Evolutionary conservation across 2,888 invertebrate species (phyloP).

Genomic region (Acanthosepion pharaonis): DNA sequence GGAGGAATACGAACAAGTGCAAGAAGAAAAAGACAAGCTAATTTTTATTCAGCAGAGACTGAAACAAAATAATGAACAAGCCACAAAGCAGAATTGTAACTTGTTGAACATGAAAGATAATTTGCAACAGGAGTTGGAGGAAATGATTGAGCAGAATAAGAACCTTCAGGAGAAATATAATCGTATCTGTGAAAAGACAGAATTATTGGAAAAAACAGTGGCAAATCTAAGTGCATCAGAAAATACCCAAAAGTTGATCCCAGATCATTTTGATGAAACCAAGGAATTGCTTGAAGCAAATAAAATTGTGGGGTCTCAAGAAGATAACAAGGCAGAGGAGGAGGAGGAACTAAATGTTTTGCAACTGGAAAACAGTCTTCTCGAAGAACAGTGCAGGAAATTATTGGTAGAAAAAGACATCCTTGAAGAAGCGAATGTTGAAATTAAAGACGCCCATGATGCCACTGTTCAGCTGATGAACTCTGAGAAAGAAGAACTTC

Average conservation of each 20-base stretch:
- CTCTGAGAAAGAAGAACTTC: background rate
- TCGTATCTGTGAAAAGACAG: background rate
- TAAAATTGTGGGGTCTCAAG: too few relatives aligned
- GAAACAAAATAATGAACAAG: background rate
- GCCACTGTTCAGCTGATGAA: background rate
- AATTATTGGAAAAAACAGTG: background rate
- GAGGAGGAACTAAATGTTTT: background rate
- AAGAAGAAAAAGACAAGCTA: background rate
- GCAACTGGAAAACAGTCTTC: background rate
- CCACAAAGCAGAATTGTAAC: background rate
- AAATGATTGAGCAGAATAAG: background rate
- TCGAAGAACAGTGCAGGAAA: background rate
- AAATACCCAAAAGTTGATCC: too few relatives aligned
- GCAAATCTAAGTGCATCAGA: background rate
- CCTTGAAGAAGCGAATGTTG: background rate
- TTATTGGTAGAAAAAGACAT: background rate
- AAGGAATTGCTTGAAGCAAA: too few relatives aligned
- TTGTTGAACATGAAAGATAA: background rate
- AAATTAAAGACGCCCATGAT: background rate
- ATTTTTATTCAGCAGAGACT: background rate
- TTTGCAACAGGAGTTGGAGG: background rate
- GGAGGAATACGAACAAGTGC: background rate
- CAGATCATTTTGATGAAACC: too few relatives aligned
- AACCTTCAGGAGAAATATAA: background rate
- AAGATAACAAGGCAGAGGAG: background rate